Percentiles rank a stretch among this genome's conserved stretches.
phyloP scores from a whole-genome alignment of 2,797 vertebrate genomes.

The Pitangus sulphuratus region DNA sequence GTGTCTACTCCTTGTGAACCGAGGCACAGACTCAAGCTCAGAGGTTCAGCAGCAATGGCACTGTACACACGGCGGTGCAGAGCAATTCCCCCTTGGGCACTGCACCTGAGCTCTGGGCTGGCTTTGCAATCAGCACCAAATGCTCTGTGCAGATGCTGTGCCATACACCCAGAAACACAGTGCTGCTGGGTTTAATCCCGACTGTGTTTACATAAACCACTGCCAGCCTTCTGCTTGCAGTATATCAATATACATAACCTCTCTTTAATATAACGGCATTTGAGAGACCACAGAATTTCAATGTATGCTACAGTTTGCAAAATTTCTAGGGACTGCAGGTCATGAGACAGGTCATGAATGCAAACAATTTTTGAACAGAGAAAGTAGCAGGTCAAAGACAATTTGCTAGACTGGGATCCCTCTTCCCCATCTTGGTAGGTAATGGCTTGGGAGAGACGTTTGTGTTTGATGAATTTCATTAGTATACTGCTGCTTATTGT shows the following conservation, averaged over 20 bases:
- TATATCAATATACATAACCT: background rate
- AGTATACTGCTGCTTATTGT: accelerated
- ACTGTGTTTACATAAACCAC: background rate
- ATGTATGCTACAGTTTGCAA: background rate
- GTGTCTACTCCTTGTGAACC: too few relatives aligned
- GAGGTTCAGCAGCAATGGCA: too few relatives aligned
- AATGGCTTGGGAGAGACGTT: background rate
- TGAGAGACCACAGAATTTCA: background rate
- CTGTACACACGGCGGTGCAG: too few relatives aligned
- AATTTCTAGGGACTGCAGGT: background rate
- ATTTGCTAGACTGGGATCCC: background rate
- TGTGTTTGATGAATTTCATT: accelerated
- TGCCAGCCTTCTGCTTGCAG: background rate
- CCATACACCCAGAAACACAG: background rate
- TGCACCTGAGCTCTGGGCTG: background rate
- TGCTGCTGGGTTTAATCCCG: accelerated
- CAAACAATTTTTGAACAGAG: background rate
- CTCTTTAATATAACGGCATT: background rate
- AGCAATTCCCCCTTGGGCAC: background rate
- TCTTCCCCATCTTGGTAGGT: too few relatives aligned
- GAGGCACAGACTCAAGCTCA: too few relatives aligned
- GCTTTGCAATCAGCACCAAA: background rate
- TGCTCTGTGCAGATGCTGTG: accelerated
- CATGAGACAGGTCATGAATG: background rate
- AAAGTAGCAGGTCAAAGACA: background rate